phyloP scores from a whole-genome alignment of 1,140 invertebrate genomes.

The Zaprionus taronus region DNA sequence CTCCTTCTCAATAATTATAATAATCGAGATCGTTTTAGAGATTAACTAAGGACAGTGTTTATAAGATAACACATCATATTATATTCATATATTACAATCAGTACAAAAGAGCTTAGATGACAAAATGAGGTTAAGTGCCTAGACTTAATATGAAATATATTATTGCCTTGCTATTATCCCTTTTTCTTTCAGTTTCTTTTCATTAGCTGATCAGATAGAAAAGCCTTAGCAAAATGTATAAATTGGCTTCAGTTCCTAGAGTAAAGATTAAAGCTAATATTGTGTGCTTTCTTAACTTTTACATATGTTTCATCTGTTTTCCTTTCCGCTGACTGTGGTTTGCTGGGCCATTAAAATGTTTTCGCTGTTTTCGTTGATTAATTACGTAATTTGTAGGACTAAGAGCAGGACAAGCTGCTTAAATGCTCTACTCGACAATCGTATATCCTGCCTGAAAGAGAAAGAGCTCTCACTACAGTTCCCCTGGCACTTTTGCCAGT shows the following conservation, averaged over 20 bases:
- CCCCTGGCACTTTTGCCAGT: conserved; percentile 31
- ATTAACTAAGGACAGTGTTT: too few relatives aligned
- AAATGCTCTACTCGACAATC: conserved; percentile 2
- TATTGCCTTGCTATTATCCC: too few relatives aligned
- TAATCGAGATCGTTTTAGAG: too few relatives aligned
- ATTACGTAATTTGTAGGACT: conserved; percentile 68
- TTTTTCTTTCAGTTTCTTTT: too few relatives aligned
- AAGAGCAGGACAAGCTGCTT: conserved; percentile 36
- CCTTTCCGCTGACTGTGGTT: neutral
- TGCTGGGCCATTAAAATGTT: neutral
- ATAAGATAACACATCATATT: too few relatives aligned
- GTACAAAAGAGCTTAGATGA: too few relatives aligned
- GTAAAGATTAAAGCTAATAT: neutral
- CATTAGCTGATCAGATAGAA: too few relatives aligned
- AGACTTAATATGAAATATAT: too few relatives aligned
- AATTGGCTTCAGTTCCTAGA: neutral
- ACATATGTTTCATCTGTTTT: neutral
- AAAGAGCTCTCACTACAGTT: neutral
- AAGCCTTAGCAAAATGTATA: too few relatives aligned
- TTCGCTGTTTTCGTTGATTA: conserved; percentile 53
- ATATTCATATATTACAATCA: too few relatives aligned
- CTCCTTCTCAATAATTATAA: too few relatives aligned
- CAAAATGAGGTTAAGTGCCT: too few relatives aligned
- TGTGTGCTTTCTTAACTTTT: neutral
- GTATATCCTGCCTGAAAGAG: conserved; percentile 5